Evolutionary conservation across 2,113 vertebrate species (phyloP).

Genomic region (Setophaga kirtlandii): DNA sequence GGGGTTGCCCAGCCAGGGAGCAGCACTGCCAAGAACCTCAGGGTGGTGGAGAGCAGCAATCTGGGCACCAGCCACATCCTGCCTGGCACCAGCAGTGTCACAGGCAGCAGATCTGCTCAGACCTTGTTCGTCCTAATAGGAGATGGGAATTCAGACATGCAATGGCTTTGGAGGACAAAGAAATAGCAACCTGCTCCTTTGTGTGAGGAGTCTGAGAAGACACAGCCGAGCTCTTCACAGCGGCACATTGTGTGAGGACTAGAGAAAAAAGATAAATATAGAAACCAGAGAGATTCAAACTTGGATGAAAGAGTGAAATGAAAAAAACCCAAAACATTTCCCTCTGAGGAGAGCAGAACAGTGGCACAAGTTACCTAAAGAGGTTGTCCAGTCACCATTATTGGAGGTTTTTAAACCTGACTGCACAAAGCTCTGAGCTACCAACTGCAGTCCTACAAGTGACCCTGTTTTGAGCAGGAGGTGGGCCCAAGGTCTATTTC

Average conservation of each 20-base stretch:
- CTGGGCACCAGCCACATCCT: neutral
- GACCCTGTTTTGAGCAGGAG: neutral
- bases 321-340: neutral
- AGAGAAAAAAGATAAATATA: neutral
- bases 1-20: neutral
- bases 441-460: neutral
- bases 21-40: neutral
- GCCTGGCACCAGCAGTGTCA: neutral
- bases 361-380: neutral
- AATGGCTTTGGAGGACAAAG: neutral
- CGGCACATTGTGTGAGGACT: neutral
- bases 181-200: neutral
- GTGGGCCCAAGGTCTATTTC: neutral
- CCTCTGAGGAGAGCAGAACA: neutral
- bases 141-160: neutral
- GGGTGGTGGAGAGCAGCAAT: rapidly evolving
- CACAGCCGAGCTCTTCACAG: neutral
- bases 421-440: neutral
- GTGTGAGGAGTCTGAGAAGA: neutral
- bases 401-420: neutral
- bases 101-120: neutral
- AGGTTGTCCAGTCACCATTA: neutral
- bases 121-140: neutral
- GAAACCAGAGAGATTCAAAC: neutral
- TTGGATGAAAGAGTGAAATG: neutral